Conservation (phyloP, 2,113 vertebrate species). For the Blennius ocellaris region DNA sequence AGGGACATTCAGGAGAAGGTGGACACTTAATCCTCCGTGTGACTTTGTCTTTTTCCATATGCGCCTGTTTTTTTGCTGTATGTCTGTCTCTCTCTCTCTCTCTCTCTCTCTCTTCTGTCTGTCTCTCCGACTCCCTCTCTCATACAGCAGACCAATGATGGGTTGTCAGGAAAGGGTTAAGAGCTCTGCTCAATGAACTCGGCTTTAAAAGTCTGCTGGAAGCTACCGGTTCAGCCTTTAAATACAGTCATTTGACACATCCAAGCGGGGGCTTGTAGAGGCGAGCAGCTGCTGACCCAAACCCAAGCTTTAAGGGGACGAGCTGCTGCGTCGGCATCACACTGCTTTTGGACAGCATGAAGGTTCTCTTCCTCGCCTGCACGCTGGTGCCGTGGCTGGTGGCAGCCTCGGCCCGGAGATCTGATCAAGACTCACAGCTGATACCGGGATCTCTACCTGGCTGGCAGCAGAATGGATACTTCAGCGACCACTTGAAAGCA, state of each 20-base stretch:
- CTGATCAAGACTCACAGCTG: conserved; percentile 39
- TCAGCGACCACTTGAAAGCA: conserved; percentile 56
- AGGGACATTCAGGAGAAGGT: conserved; percentile 41
- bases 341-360: conserved; percentile 71
- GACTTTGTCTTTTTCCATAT: conserved; percentile 32
- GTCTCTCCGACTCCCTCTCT: background rate
- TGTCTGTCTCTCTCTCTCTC: conserved; percentile 8
- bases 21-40: conserved; percentile 21
- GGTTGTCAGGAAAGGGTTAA: conserved; percentile 91
- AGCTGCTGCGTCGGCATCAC: conserved; percentile 46
- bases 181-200: conserved; percentile 85
- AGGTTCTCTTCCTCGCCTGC: conserved; percentile 80
- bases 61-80: conserved; percentile 14
- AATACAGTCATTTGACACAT: conserved; percentile 92
- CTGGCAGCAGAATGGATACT: conserved; percentile 46
- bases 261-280: conserved; percentile 75
- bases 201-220: conserved; percentile 87
- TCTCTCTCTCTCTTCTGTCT: conserved; percentile 15
- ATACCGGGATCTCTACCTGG: conserved; percentile 57
- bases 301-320: conserved; percentile 34
- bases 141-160: conserved; percentile 33
- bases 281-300: conserved; percentile 57
- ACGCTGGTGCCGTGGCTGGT: conserved; percentile 83
- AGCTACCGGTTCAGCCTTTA: conserved; percentile 92
- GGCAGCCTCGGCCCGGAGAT: conserved; percentile 69